phyloP scores from a whole-genome alignment of 2,113 vertebrate genomes.

The Sturnus vulgaris region DNA sequence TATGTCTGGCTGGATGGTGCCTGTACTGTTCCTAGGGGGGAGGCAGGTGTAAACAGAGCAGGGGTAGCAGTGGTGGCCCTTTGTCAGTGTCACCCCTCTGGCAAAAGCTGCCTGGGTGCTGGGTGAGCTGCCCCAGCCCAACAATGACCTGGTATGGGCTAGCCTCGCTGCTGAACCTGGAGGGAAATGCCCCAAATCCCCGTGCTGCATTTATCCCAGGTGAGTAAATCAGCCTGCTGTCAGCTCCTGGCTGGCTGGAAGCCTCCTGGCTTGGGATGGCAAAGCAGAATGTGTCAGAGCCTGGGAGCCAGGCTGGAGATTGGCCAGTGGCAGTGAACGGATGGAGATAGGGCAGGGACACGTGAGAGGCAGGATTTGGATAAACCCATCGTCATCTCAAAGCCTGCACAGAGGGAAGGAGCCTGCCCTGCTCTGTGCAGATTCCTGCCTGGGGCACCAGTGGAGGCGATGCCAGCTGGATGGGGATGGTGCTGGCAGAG shows the following conservation, averaged over 20 bases:
- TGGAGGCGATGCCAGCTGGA: rapidly evolving
- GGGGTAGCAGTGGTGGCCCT: background rate
- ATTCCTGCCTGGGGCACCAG: background rate
- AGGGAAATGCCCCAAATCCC: background rate
- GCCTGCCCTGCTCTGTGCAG: background rate
- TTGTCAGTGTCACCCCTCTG: background rate
- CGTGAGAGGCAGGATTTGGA: background rate
- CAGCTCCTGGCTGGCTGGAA: background rate
- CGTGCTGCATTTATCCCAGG: background rate
- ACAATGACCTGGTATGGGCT: rapidly evolving
- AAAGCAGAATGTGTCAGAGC: background rate
- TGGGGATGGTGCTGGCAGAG: background rate
- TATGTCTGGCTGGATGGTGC: background rate
- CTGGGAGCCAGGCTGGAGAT: rapidly evolving
- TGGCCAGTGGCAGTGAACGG: rapidly evolving
- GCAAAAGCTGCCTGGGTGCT: rapidly evolving
- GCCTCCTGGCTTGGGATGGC: background rate
- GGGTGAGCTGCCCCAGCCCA: background rate
- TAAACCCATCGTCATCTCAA: background rate
- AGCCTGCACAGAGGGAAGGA: background rate
- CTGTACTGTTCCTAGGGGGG: background rate
- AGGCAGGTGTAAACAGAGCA: background rate
- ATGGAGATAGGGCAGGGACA: background rate
- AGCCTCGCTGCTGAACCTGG: background rate
- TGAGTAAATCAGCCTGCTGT: background rate